A percentile compares a stretch with the other conserved stretches of the same genome.
Evolutionary conservation across 2,797 vertebrate species (phyloP).

Genomic region (Sebastolobus altivelis): DNA sequence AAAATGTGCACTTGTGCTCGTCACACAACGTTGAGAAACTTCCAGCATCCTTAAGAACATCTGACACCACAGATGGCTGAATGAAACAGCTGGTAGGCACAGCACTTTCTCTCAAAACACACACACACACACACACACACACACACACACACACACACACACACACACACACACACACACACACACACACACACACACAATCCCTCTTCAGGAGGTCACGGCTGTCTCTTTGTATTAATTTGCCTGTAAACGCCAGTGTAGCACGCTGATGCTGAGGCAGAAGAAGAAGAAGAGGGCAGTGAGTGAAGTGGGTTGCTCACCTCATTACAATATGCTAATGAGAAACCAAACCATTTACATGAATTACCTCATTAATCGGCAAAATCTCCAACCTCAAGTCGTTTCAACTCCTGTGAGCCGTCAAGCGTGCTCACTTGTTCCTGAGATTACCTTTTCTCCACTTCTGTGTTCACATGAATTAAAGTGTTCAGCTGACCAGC

Average conservation of each 20-base stretch:
- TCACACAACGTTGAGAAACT: conserved; percentile 24
- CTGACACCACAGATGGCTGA: conserved; percentile 66
- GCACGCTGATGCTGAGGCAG: conserved; percentile 6
- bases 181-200: conserved; percentile 17
- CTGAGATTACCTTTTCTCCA: conserved; percentile 17
- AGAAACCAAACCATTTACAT: conserved; percentile 41
- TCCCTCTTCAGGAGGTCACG: conserved; percentile 50
- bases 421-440: conserved; percentile 11
- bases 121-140: conserved; percentile 19
- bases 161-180: conserved; percentile 15
- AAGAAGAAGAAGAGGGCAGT: not conserved
- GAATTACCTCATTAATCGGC: conserved; percentile 53
- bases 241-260: conserved; percentile 42
- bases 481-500: conserved; percentile 17
- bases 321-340: conserved; percentile 60
- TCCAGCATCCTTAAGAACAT: conserved; percentile 54
- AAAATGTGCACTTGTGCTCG: conserved; percentile 23
- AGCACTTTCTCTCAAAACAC: not conserved
- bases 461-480: not conserved
- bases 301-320: conserved; percentile 30
- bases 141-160: conserved; percentile 23
- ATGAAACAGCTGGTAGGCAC: conserved; percentile 62
- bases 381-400: conserved; percentile 24
- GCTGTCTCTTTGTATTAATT: conserved; percentile 63
- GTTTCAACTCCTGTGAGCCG: not conserved